A percentile compares a stretch with the other conserved stretches of the same genome.
Evolutionary conservation across 2,888 invertebrate species (phyloP).

Genomic region (Agrilus biguttatus): DNA sequence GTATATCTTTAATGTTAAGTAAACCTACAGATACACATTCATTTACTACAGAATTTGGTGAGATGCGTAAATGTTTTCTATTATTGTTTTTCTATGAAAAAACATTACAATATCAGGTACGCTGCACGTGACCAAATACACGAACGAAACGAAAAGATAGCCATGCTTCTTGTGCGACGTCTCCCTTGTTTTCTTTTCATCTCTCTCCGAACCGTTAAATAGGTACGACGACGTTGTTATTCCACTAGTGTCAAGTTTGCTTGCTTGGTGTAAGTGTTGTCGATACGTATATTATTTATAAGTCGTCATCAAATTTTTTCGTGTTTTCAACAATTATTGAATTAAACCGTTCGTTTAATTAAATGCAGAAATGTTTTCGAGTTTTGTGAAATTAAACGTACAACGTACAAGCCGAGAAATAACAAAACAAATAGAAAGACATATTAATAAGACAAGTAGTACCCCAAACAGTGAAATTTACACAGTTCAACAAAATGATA

Average conservation of each 20-base stretch:
- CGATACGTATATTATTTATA: too few relatives aligned
- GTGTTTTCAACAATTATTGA: not conserved
- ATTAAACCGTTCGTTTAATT: not conserved
- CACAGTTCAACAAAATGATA: constrained; percentile 21
- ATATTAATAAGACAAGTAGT: constrained; percentile 46
- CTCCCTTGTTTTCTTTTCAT: constrained; percentile 23
- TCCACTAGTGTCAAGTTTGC: not conserved
- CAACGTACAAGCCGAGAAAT: constrained; percentile 18
- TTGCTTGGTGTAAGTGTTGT: not conserved
- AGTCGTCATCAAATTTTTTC: not conserved
- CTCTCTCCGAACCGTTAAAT: constrained; percentile 21
- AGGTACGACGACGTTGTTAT: constrained; percentile 6
- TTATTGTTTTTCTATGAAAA: too few relatives aligned
- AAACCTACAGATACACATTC: too few relatives aligned
- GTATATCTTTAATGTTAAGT: too few relatives aligned
- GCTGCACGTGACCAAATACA: not conserved
- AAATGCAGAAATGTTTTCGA: constrained; percentile 4
- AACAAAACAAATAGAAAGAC: constrained; percentile 16
- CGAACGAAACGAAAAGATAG: constrained; percentile 7
- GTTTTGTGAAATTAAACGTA: constrained; percentile 5
- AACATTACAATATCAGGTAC: too few relatives aligned
- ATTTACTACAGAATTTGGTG: too few relatives aligned
- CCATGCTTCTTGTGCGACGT: constrained; percentile 9
- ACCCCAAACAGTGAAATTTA: constrained; percentile 44
- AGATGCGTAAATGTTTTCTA: too few relatives aligned